These are phyloP conservation scores for Acropternis orthonyx DNA, from an alignment of 2,797 vertebrate species.

Conservation along the genomic window DNA sequence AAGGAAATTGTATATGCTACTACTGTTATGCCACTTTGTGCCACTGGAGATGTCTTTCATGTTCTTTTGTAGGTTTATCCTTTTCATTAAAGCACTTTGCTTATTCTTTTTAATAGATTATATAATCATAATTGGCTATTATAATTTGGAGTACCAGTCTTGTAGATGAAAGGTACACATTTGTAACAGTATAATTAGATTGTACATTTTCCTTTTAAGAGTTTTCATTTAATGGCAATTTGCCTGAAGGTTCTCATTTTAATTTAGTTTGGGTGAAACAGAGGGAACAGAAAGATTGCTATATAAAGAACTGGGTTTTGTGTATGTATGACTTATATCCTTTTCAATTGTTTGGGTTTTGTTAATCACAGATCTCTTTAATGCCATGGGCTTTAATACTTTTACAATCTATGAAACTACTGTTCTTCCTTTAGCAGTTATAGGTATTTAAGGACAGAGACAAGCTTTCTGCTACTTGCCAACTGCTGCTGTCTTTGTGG, in stretches of 20 bases:
- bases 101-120: conserved; percentile 53
- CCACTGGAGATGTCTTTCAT: conserved; percentile 21
- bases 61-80: conserved; percentile 29
- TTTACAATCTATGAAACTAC: neutral
- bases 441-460: conserved; percentile 21
- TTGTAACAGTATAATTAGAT: conserved; percentile 70
- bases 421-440: conserved; percentile 7
- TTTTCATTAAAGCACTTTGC: conserved; percentile 36
- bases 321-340: neutral
- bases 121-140: conserved; percentile 60
- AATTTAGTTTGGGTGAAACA: conserved; percentile 58
- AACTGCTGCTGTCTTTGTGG: conserved; percentile 34
- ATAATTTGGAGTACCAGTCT: conserved; percentile 38
- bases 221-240: conserved; percentile 47
- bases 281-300: neutral
- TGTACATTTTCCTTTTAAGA: conserved; percentile 54
- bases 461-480: conserved; percentile 26
- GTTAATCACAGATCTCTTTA: conserved; percentile 36
- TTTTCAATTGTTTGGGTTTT: conserved; percentile 42
- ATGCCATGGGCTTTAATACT: conserved; percentile 12
- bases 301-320: neutral
- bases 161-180: conserved; percentile 63
- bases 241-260: conserved; percentile 66
- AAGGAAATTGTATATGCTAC: neutral
- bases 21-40: neutral